Conservation (phyloP, 2,797 vertebrate genomes). For the Gastrophryne carolinensis region DNA sequence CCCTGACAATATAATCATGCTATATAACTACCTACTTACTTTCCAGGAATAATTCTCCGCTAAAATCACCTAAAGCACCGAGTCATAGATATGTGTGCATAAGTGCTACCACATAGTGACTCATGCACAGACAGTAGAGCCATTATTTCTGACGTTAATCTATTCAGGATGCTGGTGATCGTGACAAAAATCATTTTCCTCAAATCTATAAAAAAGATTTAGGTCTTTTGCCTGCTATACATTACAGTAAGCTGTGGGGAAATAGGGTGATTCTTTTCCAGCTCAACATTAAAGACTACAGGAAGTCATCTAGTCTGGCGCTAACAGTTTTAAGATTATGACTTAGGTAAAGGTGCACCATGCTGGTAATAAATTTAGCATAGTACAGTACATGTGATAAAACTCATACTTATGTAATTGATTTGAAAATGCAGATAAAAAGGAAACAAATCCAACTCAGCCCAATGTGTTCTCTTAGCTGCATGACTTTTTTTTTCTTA, state of each 20-base stretch:
- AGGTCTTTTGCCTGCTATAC: neutral
- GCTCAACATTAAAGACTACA: neutral
- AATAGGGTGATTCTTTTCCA: slow-evolving; percentile 1
- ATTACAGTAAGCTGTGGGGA: neutral
- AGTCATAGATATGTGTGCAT: neutral
- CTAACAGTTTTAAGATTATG: neutral
- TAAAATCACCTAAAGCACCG: neutral
- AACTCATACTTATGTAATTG: too few species aligned
- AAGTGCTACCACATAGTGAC: neutral
- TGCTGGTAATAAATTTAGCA: neutral
- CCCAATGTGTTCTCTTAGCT: too few species aligned
- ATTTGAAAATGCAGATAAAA: too few species aligned
- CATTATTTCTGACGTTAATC: slow-evolving; percentile 8
- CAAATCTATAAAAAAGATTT: slow-evolving; percentile 9
- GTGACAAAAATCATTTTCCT: neutral
- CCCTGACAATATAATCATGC: neutral
- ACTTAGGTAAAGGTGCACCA: neutral
- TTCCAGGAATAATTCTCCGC: slow-evolving; percentile 26
- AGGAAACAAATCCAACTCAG: too few species aligned
- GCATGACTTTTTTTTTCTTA: too few species aligned
- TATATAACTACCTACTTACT: neutral
- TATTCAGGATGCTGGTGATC: neutral
- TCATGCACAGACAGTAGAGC: neutral
- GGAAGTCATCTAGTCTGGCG: neutral
- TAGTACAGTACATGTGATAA: too few species aligned